Evolutionary conservation across 2,113 vertebrate genomes (phyloP).

Genomic region (Trematocara stigmaticum): DNA sequence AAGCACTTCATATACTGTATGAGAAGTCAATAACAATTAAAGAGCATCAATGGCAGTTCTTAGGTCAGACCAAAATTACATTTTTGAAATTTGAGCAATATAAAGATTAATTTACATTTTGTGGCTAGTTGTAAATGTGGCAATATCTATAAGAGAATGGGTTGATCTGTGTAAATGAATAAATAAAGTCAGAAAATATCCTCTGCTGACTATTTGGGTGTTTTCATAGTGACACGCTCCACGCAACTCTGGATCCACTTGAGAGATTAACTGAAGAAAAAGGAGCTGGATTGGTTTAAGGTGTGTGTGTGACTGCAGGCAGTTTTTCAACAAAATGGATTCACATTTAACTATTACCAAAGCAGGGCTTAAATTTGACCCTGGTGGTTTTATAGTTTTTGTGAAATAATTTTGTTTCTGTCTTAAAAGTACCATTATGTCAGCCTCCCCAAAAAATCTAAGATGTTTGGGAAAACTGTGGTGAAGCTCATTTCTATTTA

Average conservation of each 20-base stretch:
- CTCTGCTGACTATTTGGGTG: not conserved
- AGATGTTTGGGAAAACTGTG: not conserved
- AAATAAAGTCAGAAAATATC: not conserved
- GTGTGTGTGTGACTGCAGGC: not conserved
- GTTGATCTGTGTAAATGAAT: not conserved
- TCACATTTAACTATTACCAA: not conserved
- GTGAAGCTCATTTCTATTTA: not conserved
- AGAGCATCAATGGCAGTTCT: not conserved
- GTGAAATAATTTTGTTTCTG: not conserved
- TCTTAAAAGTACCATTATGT: not conserved
- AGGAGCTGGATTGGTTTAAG: not conserved
- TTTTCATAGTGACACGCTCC: not conserved
- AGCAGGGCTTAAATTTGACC: not conserved
- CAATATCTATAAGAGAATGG: accelerated
- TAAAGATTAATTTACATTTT: not conserved
- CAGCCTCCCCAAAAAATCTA: not conserved
- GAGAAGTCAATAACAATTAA: not conserved
- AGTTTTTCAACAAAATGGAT: not conserved
- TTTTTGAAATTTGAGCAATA: not conserved
- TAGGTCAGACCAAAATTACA: accelerated
- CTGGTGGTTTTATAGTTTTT: not conserved
- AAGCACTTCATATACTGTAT: not conserved
- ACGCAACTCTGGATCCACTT: not conserved
- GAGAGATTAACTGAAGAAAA: accelerated
- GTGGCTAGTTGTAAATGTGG: not conserved